Base-by-base conservation (phyloP, 2,113 vertebrate genomes). In the Pycnonotus jocosus region DNA sequence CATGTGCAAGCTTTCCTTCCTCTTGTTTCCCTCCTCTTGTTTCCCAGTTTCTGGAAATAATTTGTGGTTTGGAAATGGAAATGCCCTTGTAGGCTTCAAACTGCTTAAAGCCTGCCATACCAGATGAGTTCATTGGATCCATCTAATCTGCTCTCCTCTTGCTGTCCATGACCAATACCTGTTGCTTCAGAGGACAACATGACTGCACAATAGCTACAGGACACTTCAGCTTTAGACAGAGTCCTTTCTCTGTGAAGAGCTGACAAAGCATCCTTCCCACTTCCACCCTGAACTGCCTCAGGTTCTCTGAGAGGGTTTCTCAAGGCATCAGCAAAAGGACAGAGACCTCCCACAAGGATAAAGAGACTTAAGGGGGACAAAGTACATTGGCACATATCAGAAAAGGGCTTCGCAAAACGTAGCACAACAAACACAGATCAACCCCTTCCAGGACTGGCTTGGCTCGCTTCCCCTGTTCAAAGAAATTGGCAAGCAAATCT, bases 31-130 rank as follows among this genome's bases (percentile, higher is more conserved):
- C 95, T 97, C 92, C 92, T 96, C 95, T 96, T 96, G 93, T 95
- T 94, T 96, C 95, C 92, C 91, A 97, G 86, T 97, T 97, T 97
- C 97, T 97, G 97, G 96, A 97, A 97, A 97, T 97, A 96, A 97
- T 97, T 97, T 97, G 96, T 97, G 97, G 96, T 97, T 97, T 97
- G 96, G 97, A 97, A 97, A 93, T 96, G 77, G 96, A 97, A 97
- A 93, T 96, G 84, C 81, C 93, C 88, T 97, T 27, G 7, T 95
- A 94, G 86, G 84, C 89, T 97, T 97, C 95, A 97, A 95, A 97
- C 84, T 95, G 88, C 79, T 92, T 95, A 92, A 91, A 92, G 65
- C 90, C 65, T 97, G 91, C 95, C 95, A 92, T 92, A 92, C 70
- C 86, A 94, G 88, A 96, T 94, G 90, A 96, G 82, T 93, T 88